phyloP scores from a whole-genome alignment of 1,140 invertebrate genomes.

The Heliconius hewitsoni region DNA sequence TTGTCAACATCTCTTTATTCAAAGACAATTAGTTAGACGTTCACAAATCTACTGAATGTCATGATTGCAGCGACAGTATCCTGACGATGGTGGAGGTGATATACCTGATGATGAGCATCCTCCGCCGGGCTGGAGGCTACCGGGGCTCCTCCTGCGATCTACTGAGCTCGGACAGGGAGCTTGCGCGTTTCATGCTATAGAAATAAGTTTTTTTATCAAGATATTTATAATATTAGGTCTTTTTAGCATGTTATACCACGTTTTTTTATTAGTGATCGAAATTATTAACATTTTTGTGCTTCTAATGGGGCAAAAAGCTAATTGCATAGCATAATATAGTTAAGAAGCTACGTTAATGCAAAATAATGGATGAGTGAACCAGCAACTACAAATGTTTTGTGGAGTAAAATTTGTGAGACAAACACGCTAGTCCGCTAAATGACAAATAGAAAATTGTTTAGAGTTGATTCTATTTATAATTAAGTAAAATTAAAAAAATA shows the following conservation, averaged over 20 bases:
- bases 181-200: conserved; percentile 80
- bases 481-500: not conserved
- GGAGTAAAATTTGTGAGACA: conserved; percentile 1
- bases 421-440: not conserved
- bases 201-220: not conserved
- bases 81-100: conserved; percentile 62
- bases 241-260: not conserved
- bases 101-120: conserved; percentile 53
- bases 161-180: conserved; percentile 81
- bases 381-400: not conserved
- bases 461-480: too few relatives aligned
- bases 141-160: conserved; percentile 52
- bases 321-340: not conserved
- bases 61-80: conserved; percentile 63
- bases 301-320: conserved; percentile 5
- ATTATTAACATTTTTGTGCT: conserved; percentile 22
- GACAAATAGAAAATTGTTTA: not conserved
- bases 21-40: not conserved
- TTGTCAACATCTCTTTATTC: not conserved
- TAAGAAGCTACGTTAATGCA: not conserved
- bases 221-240: not conserved
- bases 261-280: not conserved
- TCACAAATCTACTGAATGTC: conserved; percentile 34
- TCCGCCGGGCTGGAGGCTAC: conserved; percentile 55
- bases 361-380: not conserved